These are phyloP conservation scores for Ispidina picta DNA, from an alignment of 2,797 vertebrate genomes.

Conservation along the genomic window DNA sequence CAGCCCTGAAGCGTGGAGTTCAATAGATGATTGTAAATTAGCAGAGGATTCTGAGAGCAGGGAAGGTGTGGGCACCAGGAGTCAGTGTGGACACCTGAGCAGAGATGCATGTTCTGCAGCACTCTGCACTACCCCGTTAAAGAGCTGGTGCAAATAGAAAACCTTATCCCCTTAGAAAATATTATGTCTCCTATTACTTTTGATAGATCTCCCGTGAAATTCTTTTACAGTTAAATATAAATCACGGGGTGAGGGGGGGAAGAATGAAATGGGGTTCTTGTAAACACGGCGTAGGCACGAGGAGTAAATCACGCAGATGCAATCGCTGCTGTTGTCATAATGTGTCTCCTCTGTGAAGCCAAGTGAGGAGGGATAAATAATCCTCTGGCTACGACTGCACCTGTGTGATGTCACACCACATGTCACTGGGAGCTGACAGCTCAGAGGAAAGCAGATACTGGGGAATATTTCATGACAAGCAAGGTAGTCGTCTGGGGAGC, in stretches of 20 bases:
- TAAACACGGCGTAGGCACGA: conserved; percentile 50
- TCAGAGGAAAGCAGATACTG: neutral
- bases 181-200: conserved; percentile 56
- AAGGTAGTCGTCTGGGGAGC: neutral
- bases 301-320: conserved; percentile 60
- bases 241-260: conserved; percentile 20
- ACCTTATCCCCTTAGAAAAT: conserved; percentile 26
- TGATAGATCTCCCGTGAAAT: conserved; percentile 63
- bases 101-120: conserved; percentile 7
- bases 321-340: conserved; percentile 12
- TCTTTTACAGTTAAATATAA: conserved; percentile 56
- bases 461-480: neutral
- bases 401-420: neutral
- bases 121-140: neutral
- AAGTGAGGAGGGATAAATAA: conserved; percentile 31
- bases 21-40: neutral
- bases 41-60: neutral
- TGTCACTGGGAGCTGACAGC: neutral
- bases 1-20: neutral
- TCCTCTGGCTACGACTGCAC: neutral
- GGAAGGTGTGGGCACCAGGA: neutral
- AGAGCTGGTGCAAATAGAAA: conserved; percentile 59
- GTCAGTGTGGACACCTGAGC: neutral
- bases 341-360: neutral
- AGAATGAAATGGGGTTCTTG: conserved; percentile 60